Evolutionary conservation across 2,113 vertebrate genomes (phyloP), one percentile per base, ranked within the genome.

Genomic region (Dolichallabes microphthalmus): DNA sequence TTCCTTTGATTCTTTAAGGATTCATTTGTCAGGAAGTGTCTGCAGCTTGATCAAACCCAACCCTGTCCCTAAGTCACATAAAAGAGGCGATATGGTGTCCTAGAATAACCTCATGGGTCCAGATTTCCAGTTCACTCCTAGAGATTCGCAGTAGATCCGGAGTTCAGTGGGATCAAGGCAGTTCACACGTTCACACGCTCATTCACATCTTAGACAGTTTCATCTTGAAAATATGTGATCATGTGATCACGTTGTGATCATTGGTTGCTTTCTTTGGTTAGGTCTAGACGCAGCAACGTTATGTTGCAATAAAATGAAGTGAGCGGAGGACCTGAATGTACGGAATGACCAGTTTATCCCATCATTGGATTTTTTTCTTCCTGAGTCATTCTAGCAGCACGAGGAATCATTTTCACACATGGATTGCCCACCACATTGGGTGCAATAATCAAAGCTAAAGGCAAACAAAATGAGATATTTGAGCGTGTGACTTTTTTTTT

Each of bases 61-160:
- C 74, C 83, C 73, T 77, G 60, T 77, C 73, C 61, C 73, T 78
- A 22, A 77, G 75, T 35, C 58, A 61, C 53, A n/a, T 55, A 55
- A 53, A 76, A 32, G 7, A 6, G 12, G 53, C 32, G 39, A 27
- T 9, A 20, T 10, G 10, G 35, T 76, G 15, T 64, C 61, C 58
- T 76, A 45, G 76, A 66, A 39, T 84, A 35, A 84, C 55, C 52
- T 77, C 55, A 1, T 60, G 50, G 30, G 14, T 3, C n/a, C 15
- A 55, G 14, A 30, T 15, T 27, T 55, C n/a, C 14, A 30, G 1
- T 75, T 2, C 6, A 30, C 25, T 27, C 11, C 4, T 71, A 50
- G 71, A 74, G 17, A 74, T 50, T 30, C 7, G 0, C 50, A 30
- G 50, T 13, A 19, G 20, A 45, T 45, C 35, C 3, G 19, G 68